Evolutionary conservation across 1,140 invertebrate species (phyloP).

Genomic region (Drosophila nigrodunni): DNA sequence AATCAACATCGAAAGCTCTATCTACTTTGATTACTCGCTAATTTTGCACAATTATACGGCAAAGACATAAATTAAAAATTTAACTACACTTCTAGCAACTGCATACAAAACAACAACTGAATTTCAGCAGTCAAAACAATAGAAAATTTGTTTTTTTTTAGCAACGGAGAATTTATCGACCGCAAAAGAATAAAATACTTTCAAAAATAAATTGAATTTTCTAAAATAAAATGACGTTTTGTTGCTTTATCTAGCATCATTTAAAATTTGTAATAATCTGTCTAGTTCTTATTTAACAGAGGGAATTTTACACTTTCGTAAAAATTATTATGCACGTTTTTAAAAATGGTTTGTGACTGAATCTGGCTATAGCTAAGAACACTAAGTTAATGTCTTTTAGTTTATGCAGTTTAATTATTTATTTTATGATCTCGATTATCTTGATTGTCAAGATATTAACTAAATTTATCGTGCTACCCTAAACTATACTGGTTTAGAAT

Average conservation of each 20-base stretch:
- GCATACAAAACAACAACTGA: constrained; percentile 17
- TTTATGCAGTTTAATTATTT: neutral
- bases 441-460: neutral
- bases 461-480: neutral
- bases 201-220: too few relatives aligned
- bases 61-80: constrained; percentile 19
- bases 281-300: too few relatives aligned
- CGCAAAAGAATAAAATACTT: too few relatives aligned
- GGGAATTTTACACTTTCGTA: too few relatives aligned
- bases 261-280: too few relatives aligned
- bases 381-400: neutral
- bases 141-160: neutral
- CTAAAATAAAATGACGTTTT: neutral
- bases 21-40: constrained; percentile 13
- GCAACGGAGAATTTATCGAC: too few relatives aligned
- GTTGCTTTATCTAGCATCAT: neutral
- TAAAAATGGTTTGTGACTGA: too few relatives aligned
- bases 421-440: neutral
- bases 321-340: too few relatives aligned
- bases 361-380: neutral
- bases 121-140: neutral
- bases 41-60: constrained; percentile 10
- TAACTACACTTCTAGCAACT: neutral
- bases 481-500: neutral
- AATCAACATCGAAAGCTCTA: neutral